Base-by-base conservation (phyloP, 2,113 vertebrate species). In the Onychostoma macrolepis region DNA sequence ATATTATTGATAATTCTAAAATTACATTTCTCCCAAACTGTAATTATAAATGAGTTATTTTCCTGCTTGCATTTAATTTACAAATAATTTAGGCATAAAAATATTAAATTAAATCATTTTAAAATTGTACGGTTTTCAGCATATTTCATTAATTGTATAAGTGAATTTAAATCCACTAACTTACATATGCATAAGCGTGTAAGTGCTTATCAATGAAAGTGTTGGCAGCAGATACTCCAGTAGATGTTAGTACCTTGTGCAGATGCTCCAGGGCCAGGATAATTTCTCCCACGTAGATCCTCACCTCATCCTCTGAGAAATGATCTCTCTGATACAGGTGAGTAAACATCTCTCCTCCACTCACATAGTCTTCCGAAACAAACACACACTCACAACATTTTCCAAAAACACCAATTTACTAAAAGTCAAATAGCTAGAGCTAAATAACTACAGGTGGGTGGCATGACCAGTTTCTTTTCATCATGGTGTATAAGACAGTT, bases 301-400 rank as follows among this genome's bases (percentile, higher is more conserved):
- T 94, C 88, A 98, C 97, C 56, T 97, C 97, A 0, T 96, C 96
- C 91, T 98, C 97, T 0, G 95, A 91, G 91, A 98, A 98, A 93
- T 97, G 96, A 91, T 98, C 97, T 36, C 97, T 94, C 92, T 98
- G 97, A 90, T 97, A 97, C 78, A 98, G 92, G 91, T 98, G 97
- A 65, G 97, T 98, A 91, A 98, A 98, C 94, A 98, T 96, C 93
- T 98, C 97, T 1, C 97, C 97, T 0, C 97, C 97, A 0, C 95
- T 97, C 89, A 98, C 97, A 7, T 98, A 98, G 91, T 98, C 97
- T 98, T 87, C 36, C 72, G 43, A 88, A 48, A 88, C 48, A 87
- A 26, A 80, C 56, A 72, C 53, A 78, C 28, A 89, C 72, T 61
- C 10, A 43, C 7, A 24, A 67, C 9, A 56, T 15, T 48, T 13